A percentile compares a stretch with the other conserved stretches of the same genome.
Conservation (phyloP, 53 echinoderm and acorn worm species). For the Patiria pectinifera region DNA sequence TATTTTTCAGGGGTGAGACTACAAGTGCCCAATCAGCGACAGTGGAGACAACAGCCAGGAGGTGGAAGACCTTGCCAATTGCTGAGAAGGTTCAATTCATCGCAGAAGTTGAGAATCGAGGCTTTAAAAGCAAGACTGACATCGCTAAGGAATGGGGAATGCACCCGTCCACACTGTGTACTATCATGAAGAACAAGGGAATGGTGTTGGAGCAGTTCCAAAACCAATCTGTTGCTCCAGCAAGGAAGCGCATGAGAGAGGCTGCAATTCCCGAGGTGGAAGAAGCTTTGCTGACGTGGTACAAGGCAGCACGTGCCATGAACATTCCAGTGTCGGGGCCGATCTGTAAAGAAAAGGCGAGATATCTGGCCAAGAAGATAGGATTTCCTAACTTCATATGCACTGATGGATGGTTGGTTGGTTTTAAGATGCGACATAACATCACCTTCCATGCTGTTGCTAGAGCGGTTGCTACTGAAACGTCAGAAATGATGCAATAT, state of each 20-base stretch:
- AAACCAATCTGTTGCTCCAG: background rate
- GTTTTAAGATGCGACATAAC: conserved; percentile 57
- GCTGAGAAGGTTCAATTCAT: background rate
- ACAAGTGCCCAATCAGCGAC: too few species aligned
- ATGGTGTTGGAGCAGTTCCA: conserved; percentile 34
- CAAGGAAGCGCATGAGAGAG: conserved; percentile 36
- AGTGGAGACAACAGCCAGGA: too few species aligned
- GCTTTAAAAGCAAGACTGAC: conserved; percentile 2
- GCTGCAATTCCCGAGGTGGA: conserved; percentile 43
- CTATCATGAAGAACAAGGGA: conserved; percentile 32
- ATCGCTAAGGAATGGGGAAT: conserved; percentile 39
- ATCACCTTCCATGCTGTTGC: conserved; percentile 43
- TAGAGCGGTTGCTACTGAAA: conserved; percentile 8
- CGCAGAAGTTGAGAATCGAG: conserved; percentile 19
- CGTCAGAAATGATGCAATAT: background rate
- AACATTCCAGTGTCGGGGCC: conserved; percentile 53
- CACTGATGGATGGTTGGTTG: conserved; percentile 70
- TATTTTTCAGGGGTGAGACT: too few species aligned
- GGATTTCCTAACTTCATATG: conserved; percentile 52
- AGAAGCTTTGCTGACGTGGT: conserved; percentile 57
- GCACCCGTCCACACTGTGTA: conserved; percentile 23
- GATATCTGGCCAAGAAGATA: conserved; percentile 32
- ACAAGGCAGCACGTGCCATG: background rate
- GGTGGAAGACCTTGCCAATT: too few species aligned
- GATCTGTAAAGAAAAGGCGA: conserved; percentile 40